Percentiles rank a stretch among this genome's conserved stretches.
These are phyloP conservation scores for Diachasmimorpha longicaudata DNA, from an alignment of 1,140 invertebrate species.

Conservation along the genomic window DNA sequence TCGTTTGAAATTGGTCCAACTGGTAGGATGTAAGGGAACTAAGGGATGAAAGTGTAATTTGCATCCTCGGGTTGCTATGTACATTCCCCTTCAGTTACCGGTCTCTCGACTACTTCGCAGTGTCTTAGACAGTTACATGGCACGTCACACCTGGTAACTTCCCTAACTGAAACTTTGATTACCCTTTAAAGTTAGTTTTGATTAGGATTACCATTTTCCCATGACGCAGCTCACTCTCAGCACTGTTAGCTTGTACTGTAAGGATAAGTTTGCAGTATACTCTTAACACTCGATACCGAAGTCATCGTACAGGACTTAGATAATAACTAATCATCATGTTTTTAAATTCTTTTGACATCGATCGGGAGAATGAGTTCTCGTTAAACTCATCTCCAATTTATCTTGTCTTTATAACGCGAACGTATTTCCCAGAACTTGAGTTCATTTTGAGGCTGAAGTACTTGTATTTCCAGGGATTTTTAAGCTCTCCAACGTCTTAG, in stretches of 20 bases:
- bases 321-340: too few species aligned
- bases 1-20: neutral
- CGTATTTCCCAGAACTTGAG: too few species aligned
- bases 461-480: too few species aligned
- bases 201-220: conserved; percentile 34
- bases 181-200: conserved; percentile 37
- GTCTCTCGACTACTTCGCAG: neutral
- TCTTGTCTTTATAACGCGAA: too few species aligned
- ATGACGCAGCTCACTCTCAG: neutral
- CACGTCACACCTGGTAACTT: conserved; percentile 31
- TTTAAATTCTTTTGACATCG: too few species aligned
- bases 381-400: too few species aligned
- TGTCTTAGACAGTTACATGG: conserved; percentile 29
- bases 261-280: neutral
- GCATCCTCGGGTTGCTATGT: conserved; percentile 12
- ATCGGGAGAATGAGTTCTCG: too few species aligned
- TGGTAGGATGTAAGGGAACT: neutral
- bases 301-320: neutral
- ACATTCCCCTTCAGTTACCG: neutral
- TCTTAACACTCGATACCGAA: neutral
- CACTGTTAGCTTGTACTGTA: neutral
- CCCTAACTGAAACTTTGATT: conserved; percentile 40
- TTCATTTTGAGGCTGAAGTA: too few species aligned
- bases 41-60: conserved; percentile 29
- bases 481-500: too few species aligned